Evolutionary conservation across 2,113 vertebrate genomes (phyloP).

Genomic region (Crotophaga sulcirostris): DNA sequence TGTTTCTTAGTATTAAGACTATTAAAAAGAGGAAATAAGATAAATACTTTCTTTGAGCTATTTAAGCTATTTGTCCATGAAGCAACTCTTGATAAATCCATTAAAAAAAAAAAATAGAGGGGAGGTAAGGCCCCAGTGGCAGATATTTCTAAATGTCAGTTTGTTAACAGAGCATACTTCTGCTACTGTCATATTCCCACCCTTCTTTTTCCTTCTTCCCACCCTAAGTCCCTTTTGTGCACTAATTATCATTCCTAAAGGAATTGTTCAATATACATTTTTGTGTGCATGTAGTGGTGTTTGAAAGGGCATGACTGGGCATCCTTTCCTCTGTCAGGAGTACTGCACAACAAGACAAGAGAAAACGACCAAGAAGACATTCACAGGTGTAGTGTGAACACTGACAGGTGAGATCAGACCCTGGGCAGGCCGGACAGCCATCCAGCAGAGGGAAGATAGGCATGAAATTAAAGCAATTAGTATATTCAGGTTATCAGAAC

Average conservation of each 20-base stretch:
- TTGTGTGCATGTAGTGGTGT: neutral
- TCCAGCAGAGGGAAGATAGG: slow-evolving; percentile 8
- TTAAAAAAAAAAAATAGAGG: neutral
- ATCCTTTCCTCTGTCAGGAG: neutral
- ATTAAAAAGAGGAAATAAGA: neutral
- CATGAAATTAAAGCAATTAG: neutral
- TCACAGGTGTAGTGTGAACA: neutral
- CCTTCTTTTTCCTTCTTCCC: neutral
- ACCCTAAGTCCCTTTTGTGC: too few relatives aligned
- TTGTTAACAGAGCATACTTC: neutral
- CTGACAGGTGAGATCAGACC: fast-evolving
- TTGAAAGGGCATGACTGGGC: neutral
- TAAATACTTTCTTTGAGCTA: neutral
- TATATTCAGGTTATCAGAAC: neutral
- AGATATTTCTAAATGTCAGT: neutral
- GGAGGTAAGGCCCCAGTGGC: neutral
- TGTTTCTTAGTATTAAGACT: neutral
- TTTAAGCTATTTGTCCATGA: neutral
- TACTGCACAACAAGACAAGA: neutral
- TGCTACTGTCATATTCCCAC: neutral
- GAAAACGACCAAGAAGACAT: fast-evolving
- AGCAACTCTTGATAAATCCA: neutral
- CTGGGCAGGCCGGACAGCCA: neutral
- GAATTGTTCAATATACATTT: neutral
- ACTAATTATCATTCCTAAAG: neutral